A percentile compares a stretch with the other conserved stretches of the same genome.
phyloP scores from a whole-genome alignment of 2,113 vertebrate species.

The Spermophilus dauricus region DNA sequence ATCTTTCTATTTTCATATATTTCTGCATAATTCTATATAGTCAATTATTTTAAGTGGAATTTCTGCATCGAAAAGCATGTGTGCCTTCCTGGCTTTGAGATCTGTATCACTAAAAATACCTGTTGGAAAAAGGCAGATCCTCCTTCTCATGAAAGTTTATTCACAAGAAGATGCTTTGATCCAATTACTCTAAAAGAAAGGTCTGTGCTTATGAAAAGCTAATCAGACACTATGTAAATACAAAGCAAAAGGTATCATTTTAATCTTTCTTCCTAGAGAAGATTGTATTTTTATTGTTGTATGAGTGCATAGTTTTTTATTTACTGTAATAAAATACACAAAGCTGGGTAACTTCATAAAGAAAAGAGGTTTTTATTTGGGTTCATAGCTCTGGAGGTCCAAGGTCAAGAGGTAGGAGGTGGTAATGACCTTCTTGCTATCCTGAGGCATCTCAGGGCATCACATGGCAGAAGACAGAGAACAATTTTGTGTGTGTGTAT shows the following conservation, averaged over 20 bases:
- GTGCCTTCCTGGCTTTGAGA: not conserved
- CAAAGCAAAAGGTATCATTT: not conserved
- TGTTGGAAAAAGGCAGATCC: not conserved
- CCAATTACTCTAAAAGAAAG: not conserved
- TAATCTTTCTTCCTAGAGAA: not conserved
- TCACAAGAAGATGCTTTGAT: not conserved
- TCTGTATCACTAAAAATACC: not conserved
- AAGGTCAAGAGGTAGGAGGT: not conserved
- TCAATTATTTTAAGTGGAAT: not conserved
- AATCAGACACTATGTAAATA: not conserved
- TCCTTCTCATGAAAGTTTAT: not conserved
- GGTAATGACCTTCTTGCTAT: not conserved
- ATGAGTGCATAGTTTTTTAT: not conserved
- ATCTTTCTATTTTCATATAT: not conserved
- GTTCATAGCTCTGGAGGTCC: not conserved
- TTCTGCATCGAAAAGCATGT: not conserved
- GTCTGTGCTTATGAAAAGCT: not conserved
- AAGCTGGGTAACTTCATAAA: not conserved
- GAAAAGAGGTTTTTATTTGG: not conserved
- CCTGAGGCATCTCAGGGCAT: not conserved
- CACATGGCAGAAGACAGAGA: no score
- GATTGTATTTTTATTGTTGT: not conserved
- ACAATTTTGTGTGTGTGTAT: no score
- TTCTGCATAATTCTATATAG: not conserved
- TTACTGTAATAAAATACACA: not conserved